Evolutionary conservation across 2,888 invertebrate genomes (phyloP), one percentile per base, ranked within the genome.

Genomic region (Andricus quercusramuli): DNA sequence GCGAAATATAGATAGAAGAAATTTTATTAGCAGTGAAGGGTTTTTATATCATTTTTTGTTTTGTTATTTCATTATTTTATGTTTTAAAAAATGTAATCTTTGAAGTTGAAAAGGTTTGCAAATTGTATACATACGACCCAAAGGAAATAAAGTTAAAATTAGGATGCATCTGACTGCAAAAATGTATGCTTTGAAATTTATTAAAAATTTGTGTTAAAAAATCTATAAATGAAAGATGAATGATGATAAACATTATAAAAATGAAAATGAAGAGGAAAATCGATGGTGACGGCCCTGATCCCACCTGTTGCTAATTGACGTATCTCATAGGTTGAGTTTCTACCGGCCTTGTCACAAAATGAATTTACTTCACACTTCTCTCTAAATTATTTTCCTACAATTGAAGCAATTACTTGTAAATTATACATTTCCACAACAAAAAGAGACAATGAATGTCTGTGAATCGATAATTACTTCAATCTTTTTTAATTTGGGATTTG

Each of bases 251-350:
- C 44, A 3, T 44, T 13, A 13, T 44, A 44, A 41, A 13, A 11
- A 41, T 11, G 2, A 41, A 41, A 9, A 11, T 65, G 11, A 32
- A 68, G 17, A 66, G 13, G 8, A 66, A 37, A 32, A 66, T 66
- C 20, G 1, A 68, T 68, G 15, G 67, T 22, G 17, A 68, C 68
- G 47, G 25, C 25, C 68, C 68, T 68, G 68, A 8, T 68, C 44
- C 22, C 68, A 68, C 68, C 68, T 68, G 68, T 68, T 68, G 47
- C 44, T 47, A 68, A 68, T 68, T 68, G 47, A 47, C 22, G 25
- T 25, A 17, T 47, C 68, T 68, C 6, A 47, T 68, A 44, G 68
- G 68, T 22, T 25, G 17, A 47, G 47, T 47, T 25, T 68, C 13
- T 47, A 68, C 17, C 47, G 44, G 44, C 68, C 68, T 68, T 68